Conservation (phyloP, 2,113 vertebrate species). For the Eulemur rufifrons region DNA sequence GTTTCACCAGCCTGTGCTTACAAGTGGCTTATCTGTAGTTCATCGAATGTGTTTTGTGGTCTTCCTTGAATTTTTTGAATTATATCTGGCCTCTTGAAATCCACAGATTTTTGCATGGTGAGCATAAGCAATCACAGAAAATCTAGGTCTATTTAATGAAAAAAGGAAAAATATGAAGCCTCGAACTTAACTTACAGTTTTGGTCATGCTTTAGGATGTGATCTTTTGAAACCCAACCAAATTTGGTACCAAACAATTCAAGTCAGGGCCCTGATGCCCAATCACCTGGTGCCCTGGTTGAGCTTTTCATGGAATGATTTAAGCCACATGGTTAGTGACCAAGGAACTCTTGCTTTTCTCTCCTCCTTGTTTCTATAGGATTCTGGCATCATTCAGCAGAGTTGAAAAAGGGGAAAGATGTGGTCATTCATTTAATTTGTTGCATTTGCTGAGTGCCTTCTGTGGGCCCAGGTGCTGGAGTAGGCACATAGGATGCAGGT, state of each 20-base stretch:
- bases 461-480: neutral
- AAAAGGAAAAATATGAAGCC: neutral
- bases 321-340: neutral
- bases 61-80: conserved; percentile 27
- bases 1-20: neutral
- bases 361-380: neutral
- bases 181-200: neutral
- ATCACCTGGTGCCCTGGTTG: neutral
- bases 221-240: neutral
- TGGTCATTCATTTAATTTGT: neutral
- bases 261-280: neutral
- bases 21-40: neutral
- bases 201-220: neutral
- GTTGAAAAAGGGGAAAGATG: neutral
- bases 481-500: neutral
- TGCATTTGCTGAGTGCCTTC: neutral
- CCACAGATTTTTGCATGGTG: neutral
- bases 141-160: neutral
- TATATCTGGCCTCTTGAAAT: neutral
- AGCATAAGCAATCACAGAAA: neutral
- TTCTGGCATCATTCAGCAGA: neutral
- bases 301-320: neutral
- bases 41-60: neutral
- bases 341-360: neutral
- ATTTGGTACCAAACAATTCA: neutral